Percentiles rank a stretch among this genome's conserved stretches.
Conservation (phyloP, 1,140 invertebrate genomes). For the Hyles vespertilio region DNA sequence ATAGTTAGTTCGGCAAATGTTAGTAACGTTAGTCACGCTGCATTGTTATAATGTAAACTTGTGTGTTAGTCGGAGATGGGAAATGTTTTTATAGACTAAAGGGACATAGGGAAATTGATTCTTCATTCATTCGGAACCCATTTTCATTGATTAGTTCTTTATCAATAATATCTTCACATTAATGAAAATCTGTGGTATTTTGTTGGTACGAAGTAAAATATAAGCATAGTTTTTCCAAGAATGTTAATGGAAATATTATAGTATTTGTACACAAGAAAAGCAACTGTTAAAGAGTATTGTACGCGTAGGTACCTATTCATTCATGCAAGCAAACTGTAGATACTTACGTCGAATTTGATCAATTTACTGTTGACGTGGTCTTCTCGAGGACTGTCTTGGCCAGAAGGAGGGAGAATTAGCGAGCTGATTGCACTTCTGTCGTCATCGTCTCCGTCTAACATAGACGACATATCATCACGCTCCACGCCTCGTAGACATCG, state of each 20-base stretch:
- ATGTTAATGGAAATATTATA: slow-evolving; percentile 11
- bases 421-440: slow-evolving; percentile 82
- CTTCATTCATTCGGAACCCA: neutral
- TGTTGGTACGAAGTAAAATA: neutral
- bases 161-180: neutral
- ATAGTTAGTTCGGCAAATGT: slow-evolving; percentile 31
- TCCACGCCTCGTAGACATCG: slow-evolving; percentile 84
- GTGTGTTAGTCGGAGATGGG: slow-evolving; percentile 42
- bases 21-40: slow-evolving; percentile 54
- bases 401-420: slow-evolving; percentile 62
- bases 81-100: neutral
- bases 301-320: too few species aligned
- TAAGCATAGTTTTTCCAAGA: neutral
- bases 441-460: slow-evolving; percentile 83
- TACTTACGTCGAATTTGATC: slow-evolving; percentile 69
- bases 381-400: slow-evolving; percentile 57
- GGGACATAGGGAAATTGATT: neutral
- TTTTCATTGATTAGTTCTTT: neutral
- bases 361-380: slow-evolving; percentile 65
- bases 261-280: slow-evolving; percentile 16
- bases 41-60: slow-evolving; percentile 29
- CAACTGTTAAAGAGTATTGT: slow-evolving; percentile 12
- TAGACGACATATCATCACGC: slow-evolving; percentile 81
- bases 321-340: neutral
- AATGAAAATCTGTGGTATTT: too few species aligned